Evolutionary conservation across 2,888 invertebrate species (phyloP).

Genomic region (Parthenolecanium corni): DNA sequence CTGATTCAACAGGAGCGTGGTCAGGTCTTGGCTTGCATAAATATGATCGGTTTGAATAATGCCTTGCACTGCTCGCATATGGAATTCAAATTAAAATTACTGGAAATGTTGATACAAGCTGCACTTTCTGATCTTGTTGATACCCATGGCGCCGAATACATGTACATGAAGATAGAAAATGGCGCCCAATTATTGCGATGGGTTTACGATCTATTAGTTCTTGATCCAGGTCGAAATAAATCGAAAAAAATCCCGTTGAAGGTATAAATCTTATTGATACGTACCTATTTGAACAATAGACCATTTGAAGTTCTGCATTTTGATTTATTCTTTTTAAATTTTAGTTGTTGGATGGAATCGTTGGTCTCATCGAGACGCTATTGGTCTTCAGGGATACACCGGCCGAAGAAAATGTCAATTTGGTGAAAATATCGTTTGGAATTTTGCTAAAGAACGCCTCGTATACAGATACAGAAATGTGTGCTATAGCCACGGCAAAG

Average conservation of each 20-base stretch:
- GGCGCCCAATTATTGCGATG: constrained; percentile 47
- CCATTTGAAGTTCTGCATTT: background rate
- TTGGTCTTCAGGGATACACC: constrained; percentile 46
- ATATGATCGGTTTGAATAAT: constrained; percentile 46
- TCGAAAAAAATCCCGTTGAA: constrained; percentile 44
- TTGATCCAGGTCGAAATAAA: constrained; percentile 44
- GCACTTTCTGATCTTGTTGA: constrained; percentile 48
- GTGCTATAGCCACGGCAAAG: constrained; percentile 50
- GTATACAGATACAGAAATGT: constrained; percentile 44
- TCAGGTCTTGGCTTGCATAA: constrained; percentile 49
- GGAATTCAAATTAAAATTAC: constrained; percentile 45
- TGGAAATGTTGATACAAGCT: constrained; percentile 50
- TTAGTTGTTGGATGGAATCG: constrained; percentile 45
- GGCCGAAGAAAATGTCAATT: constrained; percentile 46
- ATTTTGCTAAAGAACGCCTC: constrained; percentile 41
- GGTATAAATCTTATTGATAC: constrained; percentile 29
- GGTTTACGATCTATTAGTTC: constrained; percentile 47
- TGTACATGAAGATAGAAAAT: constrained; percentile 43
- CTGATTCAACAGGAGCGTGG: constrained; percentile 42
- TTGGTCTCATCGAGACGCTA: constrained; percentile 45
- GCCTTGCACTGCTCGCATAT: constrained; percentile 46
- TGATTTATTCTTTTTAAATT: background rate
- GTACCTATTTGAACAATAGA: background rate
- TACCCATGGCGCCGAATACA: constrained; percentile 36
- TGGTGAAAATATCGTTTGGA: constrained; percentile 45